Evolutionary conservation across 37 sponge, comb jelly and placozoan genomes (phyloP), one percentile per base, ranked within the genome.

Genomic region (Cladorhizidae sp.): DNA sequence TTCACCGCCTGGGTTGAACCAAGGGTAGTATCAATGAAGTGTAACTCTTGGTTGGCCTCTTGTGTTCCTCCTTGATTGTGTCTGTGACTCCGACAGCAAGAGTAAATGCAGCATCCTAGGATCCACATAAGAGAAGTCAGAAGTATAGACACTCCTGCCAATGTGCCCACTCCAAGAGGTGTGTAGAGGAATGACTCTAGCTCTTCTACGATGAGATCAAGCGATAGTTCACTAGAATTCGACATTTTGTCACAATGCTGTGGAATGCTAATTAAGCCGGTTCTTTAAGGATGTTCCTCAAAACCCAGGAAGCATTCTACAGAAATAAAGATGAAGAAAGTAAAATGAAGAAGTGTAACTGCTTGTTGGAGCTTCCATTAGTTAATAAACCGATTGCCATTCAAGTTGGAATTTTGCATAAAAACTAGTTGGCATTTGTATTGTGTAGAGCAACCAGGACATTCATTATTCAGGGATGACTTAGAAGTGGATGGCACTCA

Each of bases 161-260:
- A 32, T 3, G 71, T 81, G 18, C 77, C 86, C 65, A 90, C 52
- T 21, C 91, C 91, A 37, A 62, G 70, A 14, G 91, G 86, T 26
- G 91, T 75, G 59, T 90, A 90, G 82, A 90, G 73, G 64, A 90
- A 85, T 20, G 65, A n/a, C 59, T 78, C 80, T 0, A 83, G 20
- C 23, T 28, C 39, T 61, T 61, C 62, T 15, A 65, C 42, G 32
- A 59, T 2, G 2, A 77, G 63, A 59, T 11, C 20, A 26, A 25
- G 37, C 29, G 67, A 21, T 17, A 28, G 20, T 17, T 28, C 37
- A 67, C 31, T 25, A 26, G 67, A 17, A 25, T 37, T 67, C 25
- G 37, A 32, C 67, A 37, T 28, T 28, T 67, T 28, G 37, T 28
- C 26, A 1, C 20, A 25, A 5, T 45, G 8, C 28, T 40, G 64